phyloP scores from a whole-genome alignment of 2,888 invertebrate species.

The Epicampocera succincta region DNA sequence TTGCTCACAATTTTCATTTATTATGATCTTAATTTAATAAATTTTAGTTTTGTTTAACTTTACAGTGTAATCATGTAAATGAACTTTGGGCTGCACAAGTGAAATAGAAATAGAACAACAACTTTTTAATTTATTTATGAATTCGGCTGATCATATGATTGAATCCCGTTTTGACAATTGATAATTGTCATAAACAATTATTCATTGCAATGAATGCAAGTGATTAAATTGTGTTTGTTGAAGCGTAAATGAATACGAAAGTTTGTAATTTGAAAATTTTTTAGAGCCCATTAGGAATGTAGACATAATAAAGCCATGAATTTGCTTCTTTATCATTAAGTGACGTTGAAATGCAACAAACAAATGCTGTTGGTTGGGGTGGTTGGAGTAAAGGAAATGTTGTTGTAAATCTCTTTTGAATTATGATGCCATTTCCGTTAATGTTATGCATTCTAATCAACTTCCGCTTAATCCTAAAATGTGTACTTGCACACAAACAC shows the following conservation, averaged over 20 bases:
- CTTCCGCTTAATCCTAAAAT: slow-evolving; percentile 71
- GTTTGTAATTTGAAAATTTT: slow-evolving; percentile 42
- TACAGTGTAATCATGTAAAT: not conserved
- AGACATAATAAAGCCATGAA: not conserved
- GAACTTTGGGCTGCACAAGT: not conserved
- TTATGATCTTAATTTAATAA: not conserved
- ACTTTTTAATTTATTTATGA: slow-evolving; percentile 11
- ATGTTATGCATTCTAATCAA: slow-evolving; percentile 77
- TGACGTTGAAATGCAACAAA: slow-evolving; percentile 40
- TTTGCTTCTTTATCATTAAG: slow-evolving; percentile 26
- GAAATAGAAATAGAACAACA: not conserved
- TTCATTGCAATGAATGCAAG: slow-evolving; percentile 21
- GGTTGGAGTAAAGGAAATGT: slow-evolving; percentile 18
- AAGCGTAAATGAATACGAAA: slow-evolving; percentile 14
- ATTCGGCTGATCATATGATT: slow-evolving; percentile 25
- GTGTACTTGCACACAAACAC: not conserved
- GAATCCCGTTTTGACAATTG: slow-evolving; percentile 19
- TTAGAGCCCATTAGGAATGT: slow-evolving; percentile 3
- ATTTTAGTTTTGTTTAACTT: not conserved
- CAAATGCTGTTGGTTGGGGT: slow-evolving; percentile 14
- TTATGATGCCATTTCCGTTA: slow-evolving; percentile 74
- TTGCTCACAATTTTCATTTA: too few relatives aligned
- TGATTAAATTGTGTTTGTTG: slow-evolving; percentile 28
- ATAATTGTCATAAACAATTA: slow-evolving; percentile 46
- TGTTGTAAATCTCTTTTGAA: slow-evolving; percentile 57